These are phyloP conservation scores for Opisthocomus hoazin DNA, from an alignment of 2,113 vertebrate genomes.

Conservation along the genomic window DNA sequence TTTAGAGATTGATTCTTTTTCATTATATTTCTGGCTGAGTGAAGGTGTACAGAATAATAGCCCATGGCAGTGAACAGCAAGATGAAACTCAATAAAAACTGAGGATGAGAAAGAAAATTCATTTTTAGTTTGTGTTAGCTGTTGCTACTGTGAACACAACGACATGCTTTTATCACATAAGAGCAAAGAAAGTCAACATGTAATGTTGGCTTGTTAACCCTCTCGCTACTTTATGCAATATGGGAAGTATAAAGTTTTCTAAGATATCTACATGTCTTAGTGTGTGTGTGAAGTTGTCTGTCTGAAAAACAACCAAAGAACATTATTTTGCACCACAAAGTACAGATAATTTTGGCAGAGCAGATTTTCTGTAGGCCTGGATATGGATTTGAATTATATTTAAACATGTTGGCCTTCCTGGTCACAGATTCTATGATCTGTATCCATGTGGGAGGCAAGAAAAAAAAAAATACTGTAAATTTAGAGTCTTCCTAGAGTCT, in stretches of 20 bases:
- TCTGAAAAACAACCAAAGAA: background rate
- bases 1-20: slow-evolving; percentile 61
- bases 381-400: background rate
- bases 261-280: background rate
- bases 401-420: background rate
- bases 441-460: background rate
- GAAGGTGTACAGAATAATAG: slow-evolving; percentile 55
- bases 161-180: background rate
- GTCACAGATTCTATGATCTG: background rate
- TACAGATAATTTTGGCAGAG: background rate
- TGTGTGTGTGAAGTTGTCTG: background rate
- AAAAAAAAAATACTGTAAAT: background rate
- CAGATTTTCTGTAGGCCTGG: background rate
- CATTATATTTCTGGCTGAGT: slow-evolving; percentile 57
- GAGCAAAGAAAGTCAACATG: background rate
- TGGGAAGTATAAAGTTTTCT: background rate
- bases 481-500: background rate
- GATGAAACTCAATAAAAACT: slow-evolving; percentile 65
- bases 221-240: background rate
- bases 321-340: background rate
- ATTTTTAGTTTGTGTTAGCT: slow-evolving; percentile 21
- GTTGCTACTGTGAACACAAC: background rate
- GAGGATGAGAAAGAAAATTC: slow-evolving; percentile 55
- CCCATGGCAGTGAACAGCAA: slow-evolving; percentile 46
- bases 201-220: background rate